Conservation (phyloP, 2,797 vertebrate species). For the Orestias chungarensis region DNA sequence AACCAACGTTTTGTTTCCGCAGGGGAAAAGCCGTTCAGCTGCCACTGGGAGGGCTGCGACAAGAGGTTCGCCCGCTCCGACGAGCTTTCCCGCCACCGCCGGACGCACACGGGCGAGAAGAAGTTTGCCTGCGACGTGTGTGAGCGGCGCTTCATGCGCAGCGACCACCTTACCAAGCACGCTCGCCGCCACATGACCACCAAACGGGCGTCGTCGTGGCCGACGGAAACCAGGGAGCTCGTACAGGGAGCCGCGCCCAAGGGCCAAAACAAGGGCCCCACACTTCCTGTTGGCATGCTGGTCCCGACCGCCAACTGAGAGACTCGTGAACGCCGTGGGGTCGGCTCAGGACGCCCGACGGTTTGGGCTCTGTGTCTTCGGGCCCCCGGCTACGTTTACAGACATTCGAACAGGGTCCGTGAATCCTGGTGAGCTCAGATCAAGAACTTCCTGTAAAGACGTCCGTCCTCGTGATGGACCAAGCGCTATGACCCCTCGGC, state of each 20-base stretch:
- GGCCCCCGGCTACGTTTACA: slow-evolving; percentile 33
- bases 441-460: not conserved
- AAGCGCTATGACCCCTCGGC: not conserved
- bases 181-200: slow-evolving; percentile 90
- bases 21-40: slow-evolving; percentile 98
- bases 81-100: slow-evolving; percentile 93
- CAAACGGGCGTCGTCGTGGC: slow-evolving; percentile 88
- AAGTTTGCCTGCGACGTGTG: slow-evolving; percentile 93
- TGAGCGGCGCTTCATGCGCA: slow-evolving; percentile 96
- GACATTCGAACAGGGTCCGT: slow-evolving; percentile 24
- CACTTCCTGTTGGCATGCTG: slow-evolving; percentile 74
- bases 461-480: slow-evolving; percentile 3
- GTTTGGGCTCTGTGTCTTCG: slow-evolving; percentile 1
- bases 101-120: slow-evolving; percentile 97
- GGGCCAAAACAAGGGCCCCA: slow-evolving; percentile 56
- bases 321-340: slow-evolving; percentile 17
- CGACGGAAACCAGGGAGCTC: slow-evolving; percentile 82
- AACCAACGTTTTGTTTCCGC: not conserved
- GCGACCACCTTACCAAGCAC: slow-evolving; percentile 96
- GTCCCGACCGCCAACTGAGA: slow-evolving; percentile 73
- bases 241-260: slow-evolving; percentile 75
- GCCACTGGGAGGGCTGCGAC: slow-evolving; percentile 95
- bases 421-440: not conserved
- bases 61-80: slow-evolving; percentile 97
- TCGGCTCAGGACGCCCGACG: slow-evolving; percentile 60